Evolutionary conservation across 1,140 invertebrate species (phyloP), one percentile per base, ranked within the genome.

Genomic region (Heliothis virescens): DNA sequence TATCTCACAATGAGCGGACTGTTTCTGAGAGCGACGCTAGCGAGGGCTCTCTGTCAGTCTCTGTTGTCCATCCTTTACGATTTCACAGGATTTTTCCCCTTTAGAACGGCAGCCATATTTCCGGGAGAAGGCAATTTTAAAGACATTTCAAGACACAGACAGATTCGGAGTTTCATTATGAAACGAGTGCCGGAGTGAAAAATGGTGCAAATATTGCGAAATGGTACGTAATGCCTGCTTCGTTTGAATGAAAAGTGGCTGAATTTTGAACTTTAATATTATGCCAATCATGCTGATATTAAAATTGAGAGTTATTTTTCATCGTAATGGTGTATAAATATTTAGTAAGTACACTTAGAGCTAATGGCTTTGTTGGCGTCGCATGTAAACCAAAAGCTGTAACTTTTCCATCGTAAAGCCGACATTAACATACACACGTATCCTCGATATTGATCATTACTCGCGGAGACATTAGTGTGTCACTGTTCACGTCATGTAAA

Each of bases 31-130:
- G 69, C 69, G 69, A 72, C 69, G 50, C 16, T 57, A 29, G 29
- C 50, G 50, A 72, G 29, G 53, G 69, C 52, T 72, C 69, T 72
- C 67, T 34, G 67, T 55, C 67, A 55, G n/a, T 7, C 26, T 13
- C 69, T 71, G 67, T 53, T 71, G 67, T 53, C 9, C 69, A 72
- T 72, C 69, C 69, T 52, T 57, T 72, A 41, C 52, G 69, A 72
- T 72, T 72, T 72, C n/a, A 55, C 50, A 57, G 69, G 69, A 72
- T 72, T 72, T 72, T 57, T 57, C 69, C 29, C 26, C 53, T 72
- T 72, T 55, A 41, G 29, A 72, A 57, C 10, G 53, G 26, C 26
- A 41, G 26, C 52, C 26, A 50, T 55, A 72, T 72, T 16, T 53
- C 67, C 67, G 67, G 65, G 65, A 50, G 15, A 34, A 55, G 67